Evolutionary conservation across 2,797 vertebrate genomes (phyloP), one percentile per base, ranked within the genome.

Genomic region (Rousettus madagascariensis): DNA sequence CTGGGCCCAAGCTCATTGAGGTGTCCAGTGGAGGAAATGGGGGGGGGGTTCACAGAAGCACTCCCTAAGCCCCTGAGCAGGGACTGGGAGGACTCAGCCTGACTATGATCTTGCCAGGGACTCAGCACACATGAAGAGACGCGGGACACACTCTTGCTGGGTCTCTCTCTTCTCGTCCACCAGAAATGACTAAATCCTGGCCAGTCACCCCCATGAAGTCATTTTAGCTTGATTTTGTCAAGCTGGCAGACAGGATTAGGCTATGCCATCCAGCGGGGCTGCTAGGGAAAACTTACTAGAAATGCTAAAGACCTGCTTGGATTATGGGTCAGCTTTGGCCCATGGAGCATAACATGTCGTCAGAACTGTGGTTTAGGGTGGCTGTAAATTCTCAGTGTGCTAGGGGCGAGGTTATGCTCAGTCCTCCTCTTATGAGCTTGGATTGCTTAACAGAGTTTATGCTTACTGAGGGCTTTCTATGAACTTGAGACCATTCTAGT

Each of bases 171-270:
- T 74, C 75, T 90, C 6, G 0, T 71, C 74, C 74, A 46, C 85
- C 72, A 80, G 80, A 93, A 93, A 74, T 49, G 24, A 69, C 88
- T 69, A 86, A 38, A 61, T 90, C 75, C 72, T 63, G 69, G 33
- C 26, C 0, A 0, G 53, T 83, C 75, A 91, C 61, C 71, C 66
- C 69, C n/a, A 13, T 11, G 61, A 59, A 78, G 84, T 94, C 41
- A 0, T 90, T 94, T 94, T 49, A 92, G 93, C 90, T 87, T 75
- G 96, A 93, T 86, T 75, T 59, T 71, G 38, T 82, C 55, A 80
- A 80, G 46, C 63, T 66, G 72, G 65, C 38, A 61, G 84, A 55
- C 66, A 87, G 49, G 38, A 80, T 87, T 78, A 82, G 68, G 53
- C 61, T 0, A 0, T 55, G 80, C 5, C 69, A 38, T n/a, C 74